Base-by-base conservation (phyloP, 2,797 vertebrate genomes). In the Taeniopygia guttata region DNA sequence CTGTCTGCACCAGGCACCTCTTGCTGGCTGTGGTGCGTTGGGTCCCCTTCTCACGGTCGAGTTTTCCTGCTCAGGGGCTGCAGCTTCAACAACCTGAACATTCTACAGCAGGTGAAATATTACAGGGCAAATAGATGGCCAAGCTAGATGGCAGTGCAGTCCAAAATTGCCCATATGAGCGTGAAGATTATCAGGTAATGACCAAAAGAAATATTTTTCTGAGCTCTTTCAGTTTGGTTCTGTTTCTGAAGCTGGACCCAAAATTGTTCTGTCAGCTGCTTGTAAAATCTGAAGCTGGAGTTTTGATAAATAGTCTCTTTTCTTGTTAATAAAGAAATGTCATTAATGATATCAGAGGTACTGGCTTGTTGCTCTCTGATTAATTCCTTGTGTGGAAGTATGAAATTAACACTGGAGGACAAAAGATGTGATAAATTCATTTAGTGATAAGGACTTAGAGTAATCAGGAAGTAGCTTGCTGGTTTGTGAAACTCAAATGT, bases 341-440 rank as follows among this genome's bases (percentile, higher is more conserved):
- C 64, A 30, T 85, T 95, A 78, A 77, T 87, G 51, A 54, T 88
- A 89, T 70, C 25, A 23, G 20, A 68, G 34, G 36, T 93, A 77
- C 46, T 92, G 36, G 55, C 88, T 55, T 88, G 34, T 92, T 95
- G 68, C 72, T 81, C 49, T 94, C 62, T 85, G 60, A 78, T 94
- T 85, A 63, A 30, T 95, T 93, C 54, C 21, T 89, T 90, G 25
- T 60, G 34, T 79, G 32, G 40, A 69, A 88, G 5, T 58, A 43
- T 34, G 91, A 82, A 58, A 29, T 78, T 40, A 91, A 82, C 32
- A 56, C 4, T 34, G 36, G 73, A 34, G 60, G 80, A 82, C 23
- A 68, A 87, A 43, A 69, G 15, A 13, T 32, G 64, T 56, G 43
- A 70, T 58, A 74, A 94, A 54, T 76, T 55, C 12, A 2, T 12